Conservation (phyloP, 2,888 invertebrate genomes). For the Aproaerema taeniolella region DNA sequence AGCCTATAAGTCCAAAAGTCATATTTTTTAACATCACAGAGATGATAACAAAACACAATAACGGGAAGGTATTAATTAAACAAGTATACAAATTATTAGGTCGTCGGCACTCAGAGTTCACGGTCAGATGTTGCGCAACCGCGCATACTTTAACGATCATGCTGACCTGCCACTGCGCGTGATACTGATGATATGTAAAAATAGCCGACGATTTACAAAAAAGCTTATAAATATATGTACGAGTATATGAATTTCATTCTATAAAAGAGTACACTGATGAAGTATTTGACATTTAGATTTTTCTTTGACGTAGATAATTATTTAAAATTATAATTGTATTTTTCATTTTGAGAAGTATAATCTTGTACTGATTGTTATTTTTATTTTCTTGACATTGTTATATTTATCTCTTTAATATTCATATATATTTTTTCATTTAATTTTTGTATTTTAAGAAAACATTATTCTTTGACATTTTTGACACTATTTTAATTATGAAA, state of each 20-base stretch:
- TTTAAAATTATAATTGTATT: background rate
- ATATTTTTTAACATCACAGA: background rate
- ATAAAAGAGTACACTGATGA: too few relatives aligned
- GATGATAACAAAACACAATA: constrained; percentile 32
- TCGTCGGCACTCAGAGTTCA: constrained; percentile 43
- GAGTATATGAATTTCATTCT: too few relatives aligned
- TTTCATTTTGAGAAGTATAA: background rate
- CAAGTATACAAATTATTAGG: constrained; percentile 26
- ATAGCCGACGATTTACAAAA: background rate
- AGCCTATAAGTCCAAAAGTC: too few relatives aligned
- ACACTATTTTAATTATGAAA: too few relatives aligned
- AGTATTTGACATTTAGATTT: too few relatives aligned
- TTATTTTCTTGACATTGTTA: too few relatives aligned
- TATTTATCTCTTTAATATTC: background rate
- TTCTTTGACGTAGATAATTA: too few relatives aligned
- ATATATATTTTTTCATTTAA: too few relatives aligned
- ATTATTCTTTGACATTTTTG: too few relatives aligned
- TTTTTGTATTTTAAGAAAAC: too few relatives aligned
- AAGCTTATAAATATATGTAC: constrained; percentile 1
- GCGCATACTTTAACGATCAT: constrained; percentile 10
- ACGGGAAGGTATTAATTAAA: constrained; percentile 45
- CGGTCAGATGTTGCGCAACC: constrained; percentile 39
- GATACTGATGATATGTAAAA: too few relatives aligned
- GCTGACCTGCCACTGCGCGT: background rate
- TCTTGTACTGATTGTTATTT: too few relatives aligned